Evolutionary conservation across 2,888 invertebrate genomes (phyloP), one percentile per base, ranked within the genome.

Genomic region (Apocheima hispidaria): DNA sequence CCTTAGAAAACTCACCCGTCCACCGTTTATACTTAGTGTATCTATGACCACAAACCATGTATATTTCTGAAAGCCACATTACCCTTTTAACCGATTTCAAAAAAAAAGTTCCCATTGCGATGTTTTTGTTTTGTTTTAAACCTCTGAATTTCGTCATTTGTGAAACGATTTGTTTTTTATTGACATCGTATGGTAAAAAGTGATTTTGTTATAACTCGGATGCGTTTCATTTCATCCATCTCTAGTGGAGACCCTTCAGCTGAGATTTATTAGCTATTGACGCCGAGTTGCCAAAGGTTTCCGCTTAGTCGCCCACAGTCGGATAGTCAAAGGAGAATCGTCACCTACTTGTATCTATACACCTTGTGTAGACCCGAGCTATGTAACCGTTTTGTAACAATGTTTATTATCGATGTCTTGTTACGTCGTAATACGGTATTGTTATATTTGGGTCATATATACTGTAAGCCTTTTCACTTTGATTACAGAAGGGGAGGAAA

Each of bases 191-290:
- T n/a, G n/a, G n/a, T n/a, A n/a, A n/a, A n/a, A 23, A 23, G 23
- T 4, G 5, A 4, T 7, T 6, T 28, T 1, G 4, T 12, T 12
- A n/a, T 21, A 10, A 20, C 6, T 33, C 33, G 30, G 33, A 30
- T 28, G 2, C 30, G 5, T 18, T 46, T 6, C 10, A 20, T 33
- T n/a, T 10, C 6, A 26, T 7, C 30, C 12, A 33, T 46, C 30
- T 20, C 46, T 46, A 46, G 18, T 7, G 30, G 33, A 52, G 46
- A 46, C 46, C 52, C 40, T 52, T 48, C 59, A 46, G 20, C 38
- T 38, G 44, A 40, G 59, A 59, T 59, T 59, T 59, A 59, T 59
- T 59, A 48, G 59, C 59, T 52, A 59, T 52, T 40, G 59, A 48
- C 46, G 59, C 40, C 52, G 30, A 51, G 40, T 58, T 46, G 28